These are phyloP conservation scores for Eriocheir sinensis DNA, from an alignment of 1,140 invertebrate species.

Conservation along the genomic window DNA sequence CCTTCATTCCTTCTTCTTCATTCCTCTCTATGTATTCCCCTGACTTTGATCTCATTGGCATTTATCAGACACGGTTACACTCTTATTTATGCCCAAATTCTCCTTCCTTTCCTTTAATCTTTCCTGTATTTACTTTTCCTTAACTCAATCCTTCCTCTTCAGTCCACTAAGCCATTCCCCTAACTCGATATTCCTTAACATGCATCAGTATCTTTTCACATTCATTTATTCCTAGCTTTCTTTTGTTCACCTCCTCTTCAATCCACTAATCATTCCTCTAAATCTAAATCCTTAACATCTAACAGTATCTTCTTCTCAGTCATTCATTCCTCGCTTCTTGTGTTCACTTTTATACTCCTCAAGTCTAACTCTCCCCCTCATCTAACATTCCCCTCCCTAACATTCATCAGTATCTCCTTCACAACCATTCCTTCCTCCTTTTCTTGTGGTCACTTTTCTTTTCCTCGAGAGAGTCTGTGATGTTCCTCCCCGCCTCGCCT, in stretches of 20 bases:
- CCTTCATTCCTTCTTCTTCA: background rate
- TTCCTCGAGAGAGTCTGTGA: no score
- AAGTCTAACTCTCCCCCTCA: background rate
- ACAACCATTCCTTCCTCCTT: background rate
- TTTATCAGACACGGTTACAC: background rate
- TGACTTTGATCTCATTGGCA: background rate
- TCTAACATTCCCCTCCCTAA: background rate
- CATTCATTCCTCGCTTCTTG: background rate
- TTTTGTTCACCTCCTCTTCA: background rate
- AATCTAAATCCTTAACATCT: background rate
- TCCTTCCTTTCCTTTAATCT: background rate
- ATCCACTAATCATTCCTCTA: background rate
- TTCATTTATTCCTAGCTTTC: background rate
- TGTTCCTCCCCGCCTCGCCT: background rate
- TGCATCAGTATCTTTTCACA: background rate
- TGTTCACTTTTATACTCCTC: background rate
- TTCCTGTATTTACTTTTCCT: background rate
- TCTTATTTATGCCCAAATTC: no score
- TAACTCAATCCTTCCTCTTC: background rate
- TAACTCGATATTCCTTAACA: background rate
- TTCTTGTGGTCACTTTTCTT: no score
- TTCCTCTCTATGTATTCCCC: background rate
- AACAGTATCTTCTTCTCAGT: background rate
- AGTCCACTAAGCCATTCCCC: background rate
- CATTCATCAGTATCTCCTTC: background rate